Conservation (phyloP, 2,888 invertebrate species). For the Candidula unifasciata region DNA sequence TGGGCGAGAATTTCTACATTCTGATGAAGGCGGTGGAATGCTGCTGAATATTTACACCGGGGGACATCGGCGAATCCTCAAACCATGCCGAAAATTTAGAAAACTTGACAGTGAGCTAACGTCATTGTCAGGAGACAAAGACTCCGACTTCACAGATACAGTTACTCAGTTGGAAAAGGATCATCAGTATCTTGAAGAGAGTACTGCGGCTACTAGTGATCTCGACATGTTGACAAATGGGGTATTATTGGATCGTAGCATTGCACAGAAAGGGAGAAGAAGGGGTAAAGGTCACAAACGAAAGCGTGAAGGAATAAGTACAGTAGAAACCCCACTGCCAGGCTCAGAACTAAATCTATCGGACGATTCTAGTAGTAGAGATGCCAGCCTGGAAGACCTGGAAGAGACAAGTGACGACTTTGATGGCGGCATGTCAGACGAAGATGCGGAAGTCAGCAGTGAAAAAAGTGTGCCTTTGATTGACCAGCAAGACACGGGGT, state of each 20-base stretch:
- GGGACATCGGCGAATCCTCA: slow-evolving; percentile 34
- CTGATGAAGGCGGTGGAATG: slow-evolving; percentile 28
- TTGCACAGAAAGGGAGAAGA: not conserved
- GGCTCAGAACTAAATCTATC: not conserved
- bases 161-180: too few species aligned
- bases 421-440: not conserved
- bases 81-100: slow-evolving; percentile 34
- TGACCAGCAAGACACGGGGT: not conserved
- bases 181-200: too few species aligned
- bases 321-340: not conserved
- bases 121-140: not conserved
- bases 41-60: slow-evolving; percentile 34
- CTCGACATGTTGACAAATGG: too few species aligned
- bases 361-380: slow-evolving; percentile 3
- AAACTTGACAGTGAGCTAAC: not conserved
- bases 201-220: too few species aligned
- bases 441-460: not conserved
- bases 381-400: slow-evolving; percentile 7
- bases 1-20: slow-evolving; percentile 7
- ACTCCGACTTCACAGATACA: too few species aligned
- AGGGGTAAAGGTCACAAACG: slow-evolving; percentile 18
- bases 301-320: not conserved
- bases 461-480: not conserved
- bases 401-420: not conserved
- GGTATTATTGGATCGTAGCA: not conserved